Base-by-base conservation (phyloP, 2,888 invertebrate genomes). In the Mythimna albipuncta region DNA sequence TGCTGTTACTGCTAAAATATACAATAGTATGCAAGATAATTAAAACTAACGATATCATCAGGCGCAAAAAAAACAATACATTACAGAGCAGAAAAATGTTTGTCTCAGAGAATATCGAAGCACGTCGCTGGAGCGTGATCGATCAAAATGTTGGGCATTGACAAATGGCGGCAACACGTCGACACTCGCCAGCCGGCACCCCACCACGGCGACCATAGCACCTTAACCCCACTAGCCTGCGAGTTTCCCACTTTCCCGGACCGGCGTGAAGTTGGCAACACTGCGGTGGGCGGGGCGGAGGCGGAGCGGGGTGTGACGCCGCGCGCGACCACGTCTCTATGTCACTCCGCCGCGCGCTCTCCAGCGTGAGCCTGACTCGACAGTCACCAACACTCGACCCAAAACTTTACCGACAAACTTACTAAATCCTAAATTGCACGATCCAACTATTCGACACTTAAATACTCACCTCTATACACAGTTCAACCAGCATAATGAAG, bases 211-310 rank as follows among this genome's bases (percentile, higher is more conserved):
- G 82, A 85, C 88, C 88, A 89, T 87, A 84, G 85, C 87, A 88
- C 90, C 90, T 90, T 90, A 88, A 88, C 91, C 92, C 92, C 91
- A 90, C 92, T 90, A 87, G 88, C 89, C 87, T 88, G 69, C 89
- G 90, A 91, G 91, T 94, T 95, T 95, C 94, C 95, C 94, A 93
- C 94, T 94, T 95, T 94, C 93, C 94, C 91, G 81, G 85, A 92
- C 90, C 89, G 87, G 73, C 73, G 90, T 91, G 94, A 94, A 95
- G 94, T 94, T 90, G 88, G 91, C 89, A 82, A 76, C 92, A 82
- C 79, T 86, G 72, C 89, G 90, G 93, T 93, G 92, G 94, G 94
- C 94, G 94, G 92, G 89, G 86, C 93, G 88, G 88, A 91, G 92
- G 92, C 92, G 92, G 90, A 88, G 89, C 91, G 90, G 89, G 91